These are phyloP conservation scores for Rhinopomastus cyanomelas DNA, from an alignment of 2,113 vertebrate genomes.

Conservation along the genomic window DNA sequence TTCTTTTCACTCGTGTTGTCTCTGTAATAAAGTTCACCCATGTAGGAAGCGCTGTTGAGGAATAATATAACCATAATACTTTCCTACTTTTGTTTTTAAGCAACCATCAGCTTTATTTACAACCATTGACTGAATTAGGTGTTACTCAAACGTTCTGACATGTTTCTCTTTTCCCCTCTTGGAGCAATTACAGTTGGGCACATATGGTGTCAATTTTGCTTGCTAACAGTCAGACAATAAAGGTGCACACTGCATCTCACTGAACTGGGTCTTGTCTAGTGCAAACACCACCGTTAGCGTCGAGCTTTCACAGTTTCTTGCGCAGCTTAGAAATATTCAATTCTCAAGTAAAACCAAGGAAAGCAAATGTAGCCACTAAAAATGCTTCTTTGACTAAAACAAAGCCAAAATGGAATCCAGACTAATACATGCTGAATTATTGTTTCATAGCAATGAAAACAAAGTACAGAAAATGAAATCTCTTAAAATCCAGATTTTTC, in stretches of 20 bases:
- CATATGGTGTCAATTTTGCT: constrained; percentile 78
- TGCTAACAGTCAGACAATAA: constrained; percentile 56
- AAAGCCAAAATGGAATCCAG: constrained; percentile 27
- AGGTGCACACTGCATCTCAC: constrained; percentile 26
- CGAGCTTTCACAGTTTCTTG: constrained; percentile 34
- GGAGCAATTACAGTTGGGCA: constrained; percentile 66
- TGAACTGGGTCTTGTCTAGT: constrained; percentile 67
- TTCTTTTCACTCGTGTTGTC: constrained; percentile 69
- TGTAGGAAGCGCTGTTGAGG: constrained; percentile 55
- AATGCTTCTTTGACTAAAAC: constrained; percentile 4
- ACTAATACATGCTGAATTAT: neutral
- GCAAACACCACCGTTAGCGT: neutral
- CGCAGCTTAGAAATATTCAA: neutral
- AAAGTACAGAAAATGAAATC: neutral
- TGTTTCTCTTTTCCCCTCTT: constrained; percentile 67
- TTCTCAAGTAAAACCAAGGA: constrained; percentile 24
- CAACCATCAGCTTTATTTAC: constrained; percentile 74
- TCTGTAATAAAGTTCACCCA: constrained; percentile 67
- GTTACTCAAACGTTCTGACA: constrained; percentile 75
- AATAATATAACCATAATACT: constrained; percentile 65
- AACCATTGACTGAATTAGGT: constrained; percentile 75
- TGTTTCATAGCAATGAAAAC: neutral
- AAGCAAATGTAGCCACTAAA: neutral
- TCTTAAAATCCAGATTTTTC: neutral
- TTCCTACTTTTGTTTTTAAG: constrained; percentile 74